Evolutionary conservation across 2,797 vertebrate species (phyloP).

Genomic region (Enteromius treurensis): DNA sequence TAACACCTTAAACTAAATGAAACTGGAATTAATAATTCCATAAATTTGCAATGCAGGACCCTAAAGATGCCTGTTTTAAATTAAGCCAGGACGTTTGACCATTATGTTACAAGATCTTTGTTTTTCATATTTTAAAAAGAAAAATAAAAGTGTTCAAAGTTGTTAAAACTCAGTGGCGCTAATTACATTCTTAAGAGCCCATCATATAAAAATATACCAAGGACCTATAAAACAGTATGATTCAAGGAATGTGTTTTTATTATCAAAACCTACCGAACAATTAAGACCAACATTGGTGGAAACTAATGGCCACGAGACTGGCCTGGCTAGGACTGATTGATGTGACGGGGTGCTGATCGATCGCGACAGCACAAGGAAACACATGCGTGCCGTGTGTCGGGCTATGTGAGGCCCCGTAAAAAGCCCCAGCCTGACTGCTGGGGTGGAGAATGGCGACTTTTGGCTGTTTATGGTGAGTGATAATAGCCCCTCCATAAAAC

Average conservation of each 20-base stretch:
- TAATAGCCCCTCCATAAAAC: constrained; percentile 79
- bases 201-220: constrained; percentile 75
- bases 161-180: constrained; percentile 72
- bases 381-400: constrained; percentile 74
- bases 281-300: constrained; percentile 73
- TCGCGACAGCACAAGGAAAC: constrained; percentile 59
- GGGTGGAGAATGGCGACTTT: constrained; percentile 67
- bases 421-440: constrained; percentile 66
- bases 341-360: constrained; percentile 42
- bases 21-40: constrained; percentile 19
- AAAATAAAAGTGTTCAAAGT: constrained; percentile 46
- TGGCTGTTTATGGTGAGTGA: constrained; percentile 80
- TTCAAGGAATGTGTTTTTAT: constrained; percentile 66
- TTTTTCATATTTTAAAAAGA: constrained; percentile 37
- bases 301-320: constrained; percentile 75
- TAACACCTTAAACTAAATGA: not conserved
- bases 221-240: constrained; percentile 77
- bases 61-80: constrained; percentile 49
- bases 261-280: constrained; percentile 73
- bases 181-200: constrained; percentile 77
- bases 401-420: constrained; percentile 75
- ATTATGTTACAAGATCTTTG: constrained; percentile 42
- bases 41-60: not conserved
- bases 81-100: constrained; percentile 14
- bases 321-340: constrained; percentile 62